Evolutionary conservation across 1,140 invertebrate genomes (phyloP).

Genomic region (Cydia fagiglandana): DNA sequence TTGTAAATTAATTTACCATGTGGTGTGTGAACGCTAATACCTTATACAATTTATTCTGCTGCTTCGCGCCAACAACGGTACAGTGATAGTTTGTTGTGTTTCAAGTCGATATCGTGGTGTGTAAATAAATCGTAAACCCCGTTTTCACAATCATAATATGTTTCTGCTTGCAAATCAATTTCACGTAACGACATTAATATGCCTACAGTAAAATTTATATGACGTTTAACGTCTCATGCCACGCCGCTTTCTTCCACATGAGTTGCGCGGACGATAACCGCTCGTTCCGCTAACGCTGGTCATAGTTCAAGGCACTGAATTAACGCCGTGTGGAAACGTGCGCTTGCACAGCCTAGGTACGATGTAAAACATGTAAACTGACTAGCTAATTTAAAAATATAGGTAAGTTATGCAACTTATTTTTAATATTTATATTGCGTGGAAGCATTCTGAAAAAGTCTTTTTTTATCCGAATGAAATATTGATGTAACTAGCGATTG

Average conservation of each 20-base stretch:
- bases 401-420: too few relatives aligned
- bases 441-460: too few relatives aligned
- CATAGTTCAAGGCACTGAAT: slow-evolving; percentile 45
- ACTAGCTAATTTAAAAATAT: neutral
- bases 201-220: slow-evolving; percentile 78
- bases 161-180: slow-evolving; percentile 79
- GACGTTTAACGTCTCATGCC: slow-evolving; percentile 70
- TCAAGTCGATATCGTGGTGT: slow-evolving; percentile 71
- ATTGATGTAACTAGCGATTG: too few relatives aligned
- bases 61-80: slow-evolving; percentile 47
- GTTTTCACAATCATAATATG: slow-evolving; percentile 79
- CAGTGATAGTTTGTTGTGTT: slow-evolving; percentile 70
- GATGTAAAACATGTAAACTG: neutral
- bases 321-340: slow-evolving; percentile 32
- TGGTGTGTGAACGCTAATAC: slow-evolving; percentile 26
- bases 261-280: slow-evolving; percentile 61
- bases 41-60: slow-evolving; percentile 40
- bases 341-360: neutral
- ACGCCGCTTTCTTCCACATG: slow-evolving; percentile 65
- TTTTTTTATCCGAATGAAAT: too few relatives aligned
- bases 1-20: slow-evolving; percentile 28
- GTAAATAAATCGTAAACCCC: slow-evolving; percentile 79
- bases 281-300: slow-evolving; percentile 40
- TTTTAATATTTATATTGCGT: too few relatives aligned
- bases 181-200: slow-evolving; percentile 78